A percentile compares a stretch with the other conserved stretches of the same genome.
Conservation (phyloP, 2,113 vertebrate genomes). For the Pelusios castaneus region DNA sequence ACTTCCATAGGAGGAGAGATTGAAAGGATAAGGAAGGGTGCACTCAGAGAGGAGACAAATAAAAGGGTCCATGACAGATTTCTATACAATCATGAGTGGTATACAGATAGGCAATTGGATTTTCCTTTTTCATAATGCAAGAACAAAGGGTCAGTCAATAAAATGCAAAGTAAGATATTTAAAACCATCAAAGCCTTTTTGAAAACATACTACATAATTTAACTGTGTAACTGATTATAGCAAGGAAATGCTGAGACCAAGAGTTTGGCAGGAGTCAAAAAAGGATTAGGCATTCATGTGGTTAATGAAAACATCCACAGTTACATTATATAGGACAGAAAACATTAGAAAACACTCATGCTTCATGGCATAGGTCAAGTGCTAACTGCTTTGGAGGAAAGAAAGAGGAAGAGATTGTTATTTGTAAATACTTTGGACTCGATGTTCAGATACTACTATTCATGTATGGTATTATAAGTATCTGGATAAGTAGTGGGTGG, state of each 20-base stretch:
- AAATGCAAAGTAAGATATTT: not conserved
- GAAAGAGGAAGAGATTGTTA: rapidly evolving
- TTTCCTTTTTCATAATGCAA: not conserved
- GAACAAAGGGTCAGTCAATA: not conserved
- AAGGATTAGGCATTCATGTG: not conserved
- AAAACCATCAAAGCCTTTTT: not conserved
- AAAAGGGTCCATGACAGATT: not conserved
- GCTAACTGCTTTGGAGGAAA: not conserved
- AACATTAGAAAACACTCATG: not conserved
- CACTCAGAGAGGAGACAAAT: not conserved
- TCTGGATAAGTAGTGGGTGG: not conserved
- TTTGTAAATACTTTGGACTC: not conserved
- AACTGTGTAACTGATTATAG: not conserved
- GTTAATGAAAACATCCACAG: not conserved
- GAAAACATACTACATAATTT: not conserved
- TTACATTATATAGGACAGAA: not conserved
- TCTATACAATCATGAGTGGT: not conserved
- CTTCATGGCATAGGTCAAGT: not conserved
- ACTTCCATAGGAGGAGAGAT: not conserved
- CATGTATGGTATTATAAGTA: not conserved
- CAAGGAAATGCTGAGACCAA: not conserved
- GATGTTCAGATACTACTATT: not conserved
- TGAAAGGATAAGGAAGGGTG: not conserved
- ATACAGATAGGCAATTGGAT: not conserved
- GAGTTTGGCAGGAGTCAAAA: not conserved